phyloP scores from a whole-genome alignment of 2,888 invertebrate species.

The Adineta ricciae region DNA sequence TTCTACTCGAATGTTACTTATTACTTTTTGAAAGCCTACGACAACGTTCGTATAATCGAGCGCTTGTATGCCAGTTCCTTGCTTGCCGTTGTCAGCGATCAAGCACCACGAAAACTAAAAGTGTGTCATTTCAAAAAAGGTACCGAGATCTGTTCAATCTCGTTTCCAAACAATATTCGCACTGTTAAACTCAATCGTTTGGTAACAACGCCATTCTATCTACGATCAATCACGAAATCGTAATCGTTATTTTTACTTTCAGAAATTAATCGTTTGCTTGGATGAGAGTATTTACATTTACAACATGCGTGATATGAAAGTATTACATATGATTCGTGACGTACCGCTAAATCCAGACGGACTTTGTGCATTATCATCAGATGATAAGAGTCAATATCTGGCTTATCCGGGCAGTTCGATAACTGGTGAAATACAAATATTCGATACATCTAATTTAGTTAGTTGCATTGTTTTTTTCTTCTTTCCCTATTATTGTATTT shows the following conservation, averaged over 20 bases:
- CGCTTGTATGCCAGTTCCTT: slow-evolving; percentile 89
- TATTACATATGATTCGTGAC: slow-evolving; percentile 91
- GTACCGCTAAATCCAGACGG: slow-evolving; percentile 89
- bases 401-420: slow-evolving; percentile 91
- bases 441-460: slow-evolving; percentile 79
- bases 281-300: slow-evolving; percentile 96
- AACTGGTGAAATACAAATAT: slow-evolving; percentile 87
- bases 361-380: slow-evolving; percentile 76
- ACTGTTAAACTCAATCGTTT: slow-evolving; percentile 87
- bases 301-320: slow-evolving; percentile 92
- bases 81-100: slow-evolving; percentile 81
- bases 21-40: slow-evolving; percentile 41
- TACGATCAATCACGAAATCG: not conserved
- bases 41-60: slow-evolving; percentile 72
- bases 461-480: slow-evolving; percentile 40
- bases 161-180: slow-evolving; percentile 83
- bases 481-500: slow-evolving; percentile 11
- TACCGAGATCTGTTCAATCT: slow-evolving; percentile 93
- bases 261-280: slow-evolving; percentile 87
- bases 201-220: slow-evolving; percentile 54
- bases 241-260: slow-evolving; percentile 39
- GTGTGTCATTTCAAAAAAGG: slow-evolving; percentile 95
- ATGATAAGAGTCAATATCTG: slow-evolving; percentile 79
- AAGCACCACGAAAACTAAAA: slow-evolving; percentile 78
- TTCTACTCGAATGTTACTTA: no score